Evolutionary conservation across 2,888 invertebrate genomes (phyloP).

Genomic region (Bursaphelenchus okinawaensis): DNA sequence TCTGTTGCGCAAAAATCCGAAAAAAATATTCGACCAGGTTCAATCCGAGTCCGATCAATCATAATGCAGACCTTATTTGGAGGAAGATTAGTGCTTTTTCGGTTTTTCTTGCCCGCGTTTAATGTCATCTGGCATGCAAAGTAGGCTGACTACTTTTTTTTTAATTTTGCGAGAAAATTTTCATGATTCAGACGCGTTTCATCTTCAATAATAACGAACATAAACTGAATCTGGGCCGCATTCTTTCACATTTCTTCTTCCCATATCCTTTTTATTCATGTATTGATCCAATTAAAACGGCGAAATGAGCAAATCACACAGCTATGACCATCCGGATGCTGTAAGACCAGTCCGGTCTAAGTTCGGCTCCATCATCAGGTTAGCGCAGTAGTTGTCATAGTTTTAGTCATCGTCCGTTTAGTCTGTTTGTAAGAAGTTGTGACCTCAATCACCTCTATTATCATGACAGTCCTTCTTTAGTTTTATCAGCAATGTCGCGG

Average conservation of each 20-base stretch:
- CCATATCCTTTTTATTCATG: background rate
- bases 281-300: background rate
- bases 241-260: background rate
- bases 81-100: background rate
- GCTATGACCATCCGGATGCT: background rate
- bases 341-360: background rate
- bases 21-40: background rate
- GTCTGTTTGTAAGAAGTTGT: too few relatives aligned
- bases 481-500: background rate
- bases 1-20: background rate
- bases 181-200: background rate
- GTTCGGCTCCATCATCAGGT: background rate
- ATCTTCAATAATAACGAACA: background rate
- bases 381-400: too few relatives aligned
- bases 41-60: background rate
- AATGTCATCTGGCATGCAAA: background rate
- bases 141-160: background rate
- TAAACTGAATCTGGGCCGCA: background rate
- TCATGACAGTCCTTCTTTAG: background rate
- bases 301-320: background rate
- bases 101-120: background rate
- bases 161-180: background rate
- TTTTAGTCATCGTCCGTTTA: too few relatives aligned
- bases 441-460: background rate
- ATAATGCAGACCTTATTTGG: background rate